Evolutionary conservation across 2,888 invertebrate genomes (phyloP), one percentile per base, ranked within the genome.

Genomic region (Pterostichus madidus): DNA sequence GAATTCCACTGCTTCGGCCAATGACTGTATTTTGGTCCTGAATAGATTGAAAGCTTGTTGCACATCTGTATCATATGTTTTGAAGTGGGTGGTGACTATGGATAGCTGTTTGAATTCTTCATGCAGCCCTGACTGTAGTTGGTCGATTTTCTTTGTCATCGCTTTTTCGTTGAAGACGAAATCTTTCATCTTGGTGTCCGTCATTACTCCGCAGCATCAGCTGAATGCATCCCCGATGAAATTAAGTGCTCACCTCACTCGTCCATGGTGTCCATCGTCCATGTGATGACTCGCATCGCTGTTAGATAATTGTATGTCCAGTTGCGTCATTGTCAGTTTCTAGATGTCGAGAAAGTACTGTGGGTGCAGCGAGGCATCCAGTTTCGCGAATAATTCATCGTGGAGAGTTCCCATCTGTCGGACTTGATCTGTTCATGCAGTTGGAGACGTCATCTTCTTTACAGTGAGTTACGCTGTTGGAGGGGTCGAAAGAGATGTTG

Each of bases 181-280:
- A 24, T 59, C 10, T 39, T 53, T n/a, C n/a, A 83, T 39, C 24
- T 80, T 77, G 8, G 15, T 44, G 46, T 80, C 17, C 7, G 71
- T 83, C 44, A 79, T 79, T n/a, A 83, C 83, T 13, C 80, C 83
- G 11, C 83, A 83, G 49, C 77, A 83, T 56, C 83, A 83, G 15
- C 61, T 39, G 31, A 83, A 78, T 8, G 77, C 83, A 56, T 80
- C 78, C 5, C 79, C 79, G 32, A 80, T 68, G 31, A 83, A 83
- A 52, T 80, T 39, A 1, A 80, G 53, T 11, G 68, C 76, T 15
- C 79, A 8, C 13, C 61, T 49, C 0, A 35, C 2, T n/a, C 35
- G 61, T 6, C 15, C 17, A 8, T 0, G n/a, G n/a, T n/a, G n/a
- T n/a, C n/a, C n/a, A n/a, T n/a, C n/a, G n/a, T n/a, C n/a, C n/a